These are phyloP conservation scores for Telmatherina bonti DNA, from an alignment of 2,797 vertebrate species.

Conservation along the genomic window DNA sequence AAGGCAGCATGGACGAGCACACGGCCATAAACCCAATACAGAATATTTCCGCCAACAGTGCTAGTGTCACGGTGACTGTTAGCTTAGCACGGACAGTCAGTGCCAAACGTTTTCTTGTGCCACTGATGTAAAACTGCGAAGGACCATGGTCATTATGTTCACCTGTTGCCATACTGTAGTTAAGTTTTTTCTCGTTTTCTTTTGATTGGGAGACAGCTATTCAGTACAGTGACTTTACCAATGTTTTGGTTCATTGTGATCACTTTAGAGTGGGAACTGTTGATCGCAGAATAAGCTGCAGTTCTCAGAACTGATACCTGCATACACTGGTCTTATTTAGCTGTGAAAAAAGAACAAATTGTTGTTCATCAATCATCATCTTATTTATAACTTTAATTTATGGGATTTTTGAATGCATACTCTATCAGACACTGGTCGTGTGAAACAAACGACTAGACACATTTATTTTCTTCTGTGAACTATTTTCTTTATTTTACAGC, in stretches of 20 bases:
- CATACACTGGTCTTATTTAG: constrained; percentile 81
- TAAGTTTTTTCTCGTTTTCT: constrained; percentile 56
- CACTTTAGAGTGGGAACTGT: constrained; percentile 62
- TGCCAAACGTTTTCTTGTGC: constrained; percentile 79
- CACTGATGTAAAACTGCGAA: constrained; percentile 66
- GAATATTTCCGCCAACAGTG: constrained; percentile 22
- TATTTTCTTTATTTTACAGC: constrained; percentile 69
- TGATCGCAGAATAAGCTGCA: constrained; percentile 55
- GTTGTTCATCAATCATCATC: constrained; percentile 77
- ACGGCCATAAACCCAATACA: constrained; percentile 22
- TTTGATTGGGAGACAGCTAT: constrained; percentile 66
- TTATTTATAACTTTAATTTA: constrained; percentile 85
- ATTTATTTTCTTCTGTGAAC: constrained; percentile 68
- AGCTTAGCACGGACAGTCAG: constrained; percentile 54
- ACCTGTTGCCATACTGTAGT: constrained; percentile 53
- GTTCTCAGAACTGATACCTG: constrained; percentile 60
- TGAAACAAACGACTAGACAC: constrained; percentile 68
- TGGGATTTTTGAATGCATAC: constrained; percentile 74
- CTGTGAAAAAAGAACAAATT: constrained; percentile 81
- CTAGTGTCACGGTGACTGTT: constrained; percentile 39
- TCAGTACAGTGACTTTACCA: constrained; percentile 58
- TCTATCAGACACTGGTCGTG: constrained; percentile 70
- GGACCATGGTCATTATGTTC: constrained; percentile 40
- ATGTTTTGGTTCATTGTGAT: constrained; percentile 56
- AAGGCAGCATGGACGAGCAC: constrained; percentile 39